phyloP scores from a whole-genome alignment of 1,140 invertebrate genomes.

The Trypoxylus dichotomus region DNA sequence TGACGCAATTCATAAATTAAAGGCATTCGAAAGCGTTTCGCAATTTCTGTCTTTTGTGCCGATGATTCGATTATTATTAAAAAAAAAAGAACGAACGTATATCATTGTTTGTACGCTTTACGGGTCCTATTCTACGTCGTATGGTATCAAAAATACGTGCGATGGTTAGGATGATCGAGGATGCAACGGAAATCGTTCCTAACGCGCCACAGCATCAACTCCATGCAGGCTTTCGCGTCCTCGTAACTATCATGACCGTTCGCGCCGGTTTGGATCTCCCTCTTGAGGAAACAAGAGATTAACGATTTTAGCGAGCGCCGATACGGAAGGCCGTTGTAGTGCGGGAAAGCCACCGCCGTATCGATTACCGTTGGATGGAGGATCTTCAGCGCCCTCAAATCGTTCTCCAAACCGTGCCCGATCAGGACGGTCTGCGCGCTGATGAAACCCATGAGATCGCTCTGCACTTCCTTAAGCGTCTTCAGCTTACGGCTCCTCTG shows the following conservation, averaged over 20 bases:
- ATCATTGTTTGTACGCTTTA: no score
- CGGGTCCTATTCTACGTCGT: no score
- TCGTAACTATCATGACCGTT: slow-evolving; percentile 85
- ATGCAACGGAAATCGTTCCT: slow-evolving; percentile 35
- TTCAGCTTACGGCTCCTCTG: slow-evolving; percentile 60
- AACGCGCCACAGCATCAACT: slow-evolving; percentile 78
- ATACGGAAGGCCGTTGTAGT: slow-evolving; percentile 74
- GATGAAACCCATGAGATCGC: slow-evolving; percentile 77
- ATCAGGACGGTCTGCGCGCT: slow-evolving; percentile 85
- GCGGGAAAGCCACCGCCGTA: slow-evolving; percentile 83
- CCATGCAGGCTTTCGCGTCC: slow-evolving; percentile 82
- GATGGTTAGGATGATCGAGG: background rate
- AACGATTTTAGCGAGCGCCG: slow-evolving; percentile 79
- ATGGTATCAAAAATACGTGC: background rate
- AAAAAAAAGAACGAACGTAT: background rate
- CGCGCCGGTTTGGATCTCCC: slow-evolving; percentile 73
- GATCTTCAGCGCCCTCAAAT: slow-evolving; percentile 81
- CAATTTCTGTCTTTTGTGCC: background rate
- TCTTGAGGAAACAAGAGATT: slow-evolving; percentile 67
- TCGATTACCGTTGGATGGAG: slow-evolving; percentile 86
- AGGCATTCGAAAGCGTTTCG: background rate
- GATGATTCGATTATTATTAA: background rate
- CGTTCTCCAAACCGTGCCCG: slow-evolving; percentile 94
- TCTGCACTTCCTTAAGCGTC: slow-evolving; percentile 78
- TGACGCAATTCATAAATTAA: background rate